Percentiles rank a stretch among this genome's conserved stretches.
These are phyloP conservation scores for Gryllus longicercus DNA, from an alignment of 2,888 invertebrate species.

Conservation along the genomic window DNA sequence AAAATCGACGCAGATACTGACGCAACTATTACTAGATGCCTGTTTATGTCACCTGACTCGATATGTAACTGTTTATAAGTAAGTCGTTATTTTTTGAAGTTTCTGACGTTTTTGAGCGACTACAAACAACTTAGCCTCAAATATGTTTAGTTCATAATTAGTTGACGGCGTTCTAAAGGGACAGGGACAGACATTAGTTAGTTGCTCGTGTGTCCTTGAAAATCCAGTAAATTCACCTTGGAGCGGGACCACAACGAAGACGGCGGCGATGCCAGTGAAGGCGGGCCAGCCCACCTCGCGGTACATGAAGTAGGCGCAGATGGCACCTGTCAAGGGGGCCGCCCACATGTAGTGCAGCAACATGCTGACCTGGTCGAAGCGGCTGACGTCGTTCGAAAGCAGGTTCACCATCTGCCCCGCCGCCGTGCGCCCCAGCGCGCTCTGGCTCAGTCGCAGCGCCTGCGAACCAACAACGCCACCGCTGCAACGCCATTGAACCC, in stretches of 20 bases:
- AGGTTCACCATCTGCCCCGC: conserved; percentile 90
- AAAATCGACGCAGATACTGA: too few species aligned
- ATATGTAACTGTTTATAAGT: too few species aligned
- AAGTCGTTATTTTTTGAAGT: too few species aligned
- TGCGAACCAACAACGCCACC: background rate
- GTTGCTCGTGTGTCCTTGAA: too few species aligned
- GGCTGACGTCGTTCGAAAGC: conserved; percentile 88
- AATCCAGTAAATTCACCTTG: conserved; percentile 58
- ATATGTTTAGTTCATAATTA: too few species aligned
- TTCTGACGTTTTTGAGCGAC: too few species aligned
- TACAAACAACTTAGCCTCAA: too few species aligned
- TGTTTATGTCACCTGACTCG: too few species aligned
- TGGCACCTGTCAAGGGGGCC: conserved; percentile 55
- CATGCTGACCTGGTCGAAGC: conserved; percentile 81
- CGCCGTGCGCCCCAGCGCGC: conserved; percentile 67
- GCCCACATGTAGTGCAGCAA: conserved; percentile 87
- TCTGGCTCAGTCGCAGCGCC: conserved; percentile 55
- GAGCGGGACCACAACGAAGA: conserved; percentile 77
- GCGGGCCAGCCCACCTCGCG: conserved; percentile 63
- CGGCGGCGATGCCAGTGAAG: conserved; percentile 72
- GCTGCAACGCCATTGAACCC: too few species aligned
- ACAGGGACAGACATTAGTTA: too few species aligned
- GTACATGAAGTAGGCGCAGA: conserved; percentile 59
- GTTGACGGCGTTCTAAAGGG: too few species aligned
- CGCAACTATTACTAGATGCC: too few species aligned